phyloP scores from a whole-genome alignment of 2,113 vertebrate species.

The Leucopsar rothschildi region DNA sequence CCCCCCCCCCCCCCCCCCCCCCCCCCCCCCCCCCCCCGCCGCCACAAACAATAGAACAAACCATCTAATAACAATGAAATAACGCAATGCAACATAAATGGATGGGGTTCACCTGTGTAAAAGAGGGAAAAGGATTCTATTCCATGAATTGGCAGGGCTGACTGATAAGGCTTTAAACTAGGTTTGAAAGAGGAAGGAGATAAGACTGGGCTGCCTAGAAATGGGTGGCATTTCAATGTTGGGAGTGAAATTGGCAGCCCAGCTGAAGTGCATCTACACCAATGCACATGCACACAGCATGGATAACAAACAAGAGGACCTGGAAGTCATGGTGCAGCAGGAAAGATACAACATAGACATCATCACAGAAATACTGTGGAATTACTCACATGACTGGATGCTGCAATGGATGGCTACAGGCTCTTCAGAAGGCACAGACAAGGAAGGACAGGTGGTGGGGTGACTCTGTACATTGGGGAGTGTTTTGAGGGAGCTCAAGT shows the following conservation, averaged over 20 bases:
- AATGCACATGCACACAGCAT: background rate
- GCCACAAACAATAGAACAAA: too few relatives aligned
- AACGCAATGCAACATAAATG: too few relatives aligned
- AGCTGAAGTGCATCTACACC: background rate
- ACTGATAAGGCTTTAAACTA: background rate
- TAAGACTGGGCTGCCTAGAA: accelerated
- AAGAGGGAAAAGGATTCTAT: background rate
- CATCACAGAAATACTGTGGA: accelerated
- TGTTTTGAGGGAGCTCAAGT: background rate
- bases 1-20: too few relatives aligned
- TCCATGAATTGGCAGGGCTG: background rate
- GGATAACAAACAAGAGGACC: background rate
- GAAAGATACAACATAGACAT: background rate
- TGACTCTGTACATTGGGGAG: background rate
- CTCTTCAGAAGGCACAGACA: background rate
- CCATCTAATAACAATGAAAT: too few relatives aligned
- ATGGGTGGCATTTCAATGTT: background rate
- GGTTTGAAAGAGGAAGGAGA: background rate
- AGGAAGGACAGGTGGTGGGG: accelerated
- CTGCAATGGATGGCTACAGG: background rate
- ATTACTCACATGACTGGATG: background rate
- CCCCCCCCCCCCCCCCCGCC: too few relatives aligned
- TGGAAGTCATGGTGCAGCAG: background rate
- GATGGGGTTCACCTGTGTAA: background rate
- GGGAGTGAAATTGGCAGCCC: background rate